phyloP scores from a whole-genome alignment of 2,888 invertebrate genomes.

The Ornithoptera alexandrae region DNA sequence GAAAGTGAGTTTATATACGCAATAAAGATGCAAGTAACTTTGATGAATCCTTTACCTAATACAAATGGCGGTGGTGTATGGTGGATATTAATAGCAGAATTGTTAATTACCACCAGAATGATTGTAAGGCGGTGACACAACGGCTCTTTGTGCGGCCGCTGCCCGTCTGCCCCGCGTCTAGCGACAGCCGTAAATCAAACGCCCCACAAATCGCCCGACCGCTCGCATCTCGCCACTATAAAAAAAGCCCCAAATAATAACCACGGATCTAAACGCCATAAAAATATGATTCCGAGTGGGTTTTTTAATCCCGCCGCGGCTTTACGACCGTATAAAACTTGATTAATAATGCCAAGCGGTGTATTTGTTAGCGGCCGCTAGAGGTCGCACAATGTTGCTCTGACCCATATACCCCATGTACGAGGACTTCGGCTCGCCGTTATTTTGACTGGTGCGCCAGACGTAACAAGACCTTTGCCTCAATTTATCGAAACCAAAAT shows the following conservation, averaged over 20 bases:
- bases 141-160: constrained; percentile 43
- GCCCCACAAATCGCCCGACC: constrained; percentile 67
- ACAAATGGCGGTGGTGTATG: background rate
- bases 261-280: constrained; percentile 76
- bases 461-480: constrained; percentile 60
- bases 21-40: too few species aligned
- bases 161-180: constrained; percentile 66
- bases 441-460: constrained; percentile 70
- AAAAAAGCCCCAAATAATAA: constrained; percentile 63
- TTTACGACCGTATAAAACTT: constrained; percentile 76
- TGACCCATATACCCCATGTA: constrained; percentile 59
- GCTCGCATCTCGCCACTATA: constrained; percentile 62
- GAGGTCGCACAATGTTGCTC: constrained; percentile 69
- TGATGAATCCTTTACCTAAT: background rate
- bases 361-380: constrained; percentile 48
- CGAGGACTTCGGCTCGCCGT: constrained; percentile 44
- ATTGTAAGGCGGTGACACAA: constrained; percentile 42
- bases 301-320: constrained; percentile 66
- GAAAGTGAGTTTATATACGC: too few species aligned
- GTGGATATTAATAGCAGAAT: constrained; percentile 26
- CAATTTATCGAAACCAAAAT: constrained; percentile 24
- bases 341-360: constrained; percentile 68
- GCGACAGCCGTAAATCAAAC: constrained; percentile 66
- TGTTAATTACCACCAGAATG: constrained; percentile 41
- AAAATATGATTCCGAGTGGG: constrained; percentile 74